These are phyloP conservation scores for Eueides isabella DNA, from an alignment of 1,140 invertebrate genomes.

Conservation along the genomic window DNA sequence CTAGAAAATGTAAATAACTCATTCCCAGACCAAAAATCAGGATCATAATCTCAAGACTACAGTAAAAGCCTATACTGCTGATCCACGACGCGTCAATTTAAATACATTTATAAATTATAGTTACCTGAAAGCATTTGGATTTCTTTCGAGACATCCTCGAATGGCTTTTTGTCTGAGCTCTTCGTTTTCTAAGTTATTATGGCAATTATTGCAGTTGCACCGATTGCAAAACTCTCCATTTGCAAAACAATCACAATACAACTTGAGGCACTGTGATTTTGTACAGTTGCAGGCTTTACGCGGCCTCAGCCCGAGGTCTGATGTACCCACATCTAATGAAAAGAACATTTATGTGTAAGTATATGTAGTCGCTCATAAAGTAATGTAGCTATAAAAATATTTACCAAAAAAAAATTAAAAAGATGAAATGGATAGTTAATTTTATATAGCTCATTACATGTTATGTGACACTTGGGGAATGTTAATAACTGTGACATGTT, in stretches of 20 bases:
- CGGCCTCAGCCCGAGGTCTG: constrained; percentile 79
- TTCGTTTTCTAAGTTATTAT: constrained; percentile 98
- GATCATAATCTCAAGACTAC: too few relatives aligned
- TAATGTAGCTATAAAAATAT: background rate
- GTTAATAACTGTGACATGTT: too few relatives aligned
- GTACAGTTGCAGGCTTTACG: constrained; percentile 99
- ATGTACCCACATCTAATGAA: constrained; percentile 46
- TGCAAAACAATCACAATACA: constrained; percentile 99
- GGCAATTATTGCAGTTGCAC: constrained; percentile 99
- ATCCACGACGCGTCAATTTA: background rate
- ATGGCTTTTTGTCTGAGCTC: constrained; percentile 97
- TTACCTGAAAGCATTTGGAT: constrained; percentile 87
- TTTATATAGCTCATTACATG: too few relatives aligned
- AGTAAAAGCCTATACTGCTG: too few relatives aligned
- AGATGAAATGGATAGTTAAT: too few relatives aligned
- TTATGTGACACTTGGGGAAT: too few relatives aligned
- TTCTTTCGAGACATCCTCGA: constrained; percentile 95
- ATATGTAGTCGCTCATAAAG: background rate
- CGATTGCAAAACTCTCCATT: constrained; percentile 99
- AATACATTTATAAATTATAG: background rate
- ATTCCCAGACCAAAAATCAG: too few relatives aligned
- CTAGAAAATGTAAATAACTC: too few relatives aligned
- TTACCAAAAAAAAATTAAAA: background rate
- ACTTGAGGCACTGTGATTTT: constrained; percentile 98
- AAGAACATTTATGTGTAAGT: background rate